Conservation (phyloP, 2,888 invertebrate genomes). For the Barypeithes pellucidus region DNA sequence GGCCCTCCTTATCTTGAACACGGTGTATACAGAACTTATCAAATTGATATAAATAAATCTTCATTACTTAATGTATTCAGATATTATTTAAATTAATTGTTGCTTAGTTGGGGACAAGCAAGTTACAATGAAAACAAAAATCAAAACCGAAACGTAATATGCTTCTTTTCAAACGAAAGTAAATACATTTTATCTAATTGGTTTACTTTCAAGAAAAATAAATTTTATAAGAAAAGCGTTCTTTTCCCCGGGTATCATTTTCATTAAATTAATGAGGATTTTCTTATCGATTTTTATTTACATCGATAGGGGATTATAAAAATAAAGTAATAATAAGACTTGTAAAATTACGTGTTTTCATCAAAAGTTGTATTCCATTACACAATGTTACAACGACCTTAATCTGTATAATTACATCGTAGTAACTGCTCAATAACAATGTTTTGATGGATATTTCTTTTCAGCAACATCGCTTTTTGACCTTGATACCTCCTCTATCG, state of each 20-base stretch:
- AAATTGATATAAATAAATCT: too few species aligned
- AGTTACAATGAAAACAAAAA: neutral
- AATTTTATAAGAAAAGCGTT: slow-evolving; percentile 5
- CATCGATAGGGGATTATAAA: too few species aligned
- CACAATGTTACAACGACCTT: too few species aligned
- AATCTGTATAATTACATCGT: too few species aligned
- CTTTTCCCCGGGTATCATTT: neutral
- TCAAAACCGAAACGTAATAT: neutral
- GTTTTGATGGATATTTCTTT: too few species aligned
- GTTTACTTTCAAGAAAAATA: slow-evolving; percentile 6
- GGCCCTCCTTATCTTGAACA: too few species aligned
- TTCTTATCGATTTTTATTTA: slow-evolving; percentile 4
- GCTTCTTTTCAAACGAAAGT: slow-evolving; percentile 2
- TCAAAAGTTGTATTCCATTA: too few species aligned
- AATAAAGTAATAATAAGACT: too few species aligned
- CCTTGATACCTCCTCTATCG: too few species aligned
- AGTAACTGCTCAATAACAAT: too few species aligned
- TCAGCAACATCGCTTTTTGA: too few species aligned
- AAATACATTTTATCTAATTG: slow-evolving; percentile 26
- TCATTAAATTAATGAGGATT: slow-evolving; percentile 23
- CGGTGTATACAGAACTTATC: too few species aligned
- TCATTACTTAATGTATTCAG: neutral
- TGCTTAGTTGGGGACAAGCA: neutral
- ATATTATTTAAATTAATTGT: neutral
- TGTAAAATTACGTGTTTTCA: neutral